phyloP scores from a whole-genome alignment of 2,888 invertebrate genomes.

The Agrotis clavis region DNA sequence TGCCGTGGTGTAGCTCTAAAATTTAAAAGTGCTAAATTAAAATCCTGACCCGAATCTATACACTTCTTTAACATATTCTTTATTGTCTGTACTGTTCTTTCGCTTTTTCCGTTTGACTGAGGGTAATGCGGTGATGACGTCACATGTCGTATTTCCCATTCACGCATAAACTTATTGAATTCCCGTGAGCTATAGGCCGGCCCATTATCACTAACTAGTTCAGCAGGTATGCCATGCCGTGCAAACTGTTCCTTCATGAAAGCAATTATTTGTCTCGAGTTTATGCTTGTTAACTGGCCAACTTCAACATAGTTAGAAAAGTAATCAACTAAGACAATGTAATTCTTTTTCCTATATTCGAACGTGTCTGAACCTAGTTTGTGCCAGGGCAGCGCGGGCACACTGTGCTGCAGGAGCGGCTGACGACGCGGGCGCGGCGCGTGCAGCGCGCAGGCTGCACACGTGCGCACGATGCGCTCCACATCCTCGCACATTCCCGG shows the following conservation, averaged over 20 bases:
- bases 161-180: slow-evolving; percentile 8
- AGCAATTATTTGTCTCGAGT: slow-evolving; percentile 27
- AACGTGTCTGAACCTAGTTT: slow-evolving; percentile 55
- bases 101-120: slow-evolving; percentile 19
- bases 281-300: slow-evolving; percentile 12
- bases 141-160: slow-evolving; percentile 32
- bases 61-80: too few species aligned
- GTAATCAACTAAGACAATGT: slow-evolving; percentile 53
- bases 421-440: too few species aligned
- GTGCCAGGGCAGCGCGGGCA: slow-evolving; percentile 37
- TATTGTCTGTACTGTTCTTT: too few species aligned
- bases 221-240: slow-evolving; percentile 49
- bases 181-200: slow-evolving; percentile 19
- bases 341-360: slow-evolving; percentile 44
- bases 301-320: slow-evolving; percentile 52
- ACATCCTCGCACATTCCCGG: too few species aligned
- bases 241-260: slow-evolving; percentile 49
- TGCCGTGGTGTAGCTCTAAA: too few species aligned
- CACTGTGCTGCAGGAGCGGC: not conserved
- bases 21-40: too few species aligned
- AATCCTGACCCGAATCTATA: too few species aligned
- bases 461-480: too few species aligned
- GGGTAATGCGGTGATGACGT: slow-evolving; percentile 36
- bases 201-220: slow-evolving; percentile 55
- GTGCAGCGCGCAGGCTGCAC: too few species aligned